Conservation (phyloP, 2,113 vertebrate species). For the Pelmatolapia mariae region DNA sequence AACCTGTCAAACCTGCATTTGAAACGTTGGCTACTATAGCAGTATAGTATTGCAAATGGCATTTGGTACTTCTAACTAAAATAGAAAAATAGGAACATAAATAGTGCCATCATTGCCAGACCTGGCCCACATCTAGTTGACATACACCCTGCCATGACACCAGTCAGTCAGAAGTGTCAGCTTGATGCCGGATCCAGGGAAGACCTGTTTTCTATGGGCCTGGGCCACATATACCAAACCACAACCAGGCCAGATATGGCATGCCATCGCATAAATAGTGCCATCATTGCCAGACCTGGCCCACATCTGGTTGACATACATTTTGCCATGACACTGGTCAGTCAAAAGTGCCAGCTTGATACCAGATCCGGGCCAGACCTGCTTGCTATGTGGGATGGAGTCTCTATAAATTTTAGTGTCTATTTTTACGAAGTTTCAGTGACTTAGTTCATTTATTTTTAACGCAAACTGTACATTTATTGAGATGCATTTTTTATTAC, state of each 20-base stretch:
- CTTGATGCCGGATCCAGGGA: no score
- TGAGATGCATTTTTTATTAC: neutral
- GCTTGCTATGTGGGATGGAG: neutral
- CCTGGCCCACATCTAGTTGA: no score
- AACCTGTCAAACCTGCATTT: neutral
- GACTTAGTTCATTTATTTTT: neutral
- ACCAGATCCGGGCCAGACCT: neutral
- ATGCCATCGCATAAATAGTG: no score
- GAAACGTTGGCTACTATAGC: accelerated
- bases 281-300: neutral
- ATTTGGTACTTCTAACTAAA: neutral
- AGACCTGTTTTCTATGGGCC: no score
- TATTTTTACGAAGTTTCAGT: neutral
- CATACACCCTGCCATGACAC: no score
- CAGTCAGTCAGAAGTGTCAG: no score
- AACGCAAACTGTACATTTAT: neutral
- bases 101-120: neutral
- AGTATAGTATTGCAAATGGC: neutral
- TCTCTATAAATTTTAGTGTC: neutral
- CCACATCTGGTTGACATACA: neutral
- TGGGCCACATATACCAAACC: no score
- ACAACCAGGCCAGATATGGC: no score
- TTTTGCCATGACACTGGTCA: neutral
- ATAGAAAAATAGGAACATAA: neutral
- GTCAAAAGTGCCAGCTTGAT: neutral